These are phyloP conservation scores for Nephrocerus scutellatus DNA, from an alignment of 2,888 invertebrate species.

Conservation along the genomic window DNA sequence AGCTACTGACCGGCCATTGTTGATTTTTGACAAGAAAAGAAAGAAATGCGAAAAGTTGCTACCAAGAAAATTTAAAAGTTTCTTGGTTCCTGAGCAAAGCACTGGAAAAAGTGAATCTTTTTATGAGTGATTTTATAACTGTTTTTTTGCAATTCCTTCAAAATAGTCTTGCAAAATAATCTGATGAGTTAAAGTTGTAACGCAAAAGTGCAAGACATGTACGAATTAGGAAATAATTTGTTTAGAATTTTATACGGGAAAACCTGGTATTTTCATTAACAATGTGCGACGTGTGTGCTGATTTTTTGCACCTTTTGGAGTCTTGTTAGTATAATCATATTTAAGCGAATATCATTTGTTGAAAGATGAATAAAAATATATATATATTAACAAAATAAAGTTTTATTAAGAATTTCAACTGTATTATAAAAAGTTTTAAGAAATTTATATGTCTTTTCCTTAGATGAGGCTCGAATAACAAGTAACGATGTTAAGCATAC, in stretches of 20 bases:
- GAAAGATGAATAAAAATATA: too few species aligned
- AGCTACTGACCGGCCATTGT: constrained; percentile 29
- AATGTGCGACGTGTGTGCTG: constrained; percentile 94
- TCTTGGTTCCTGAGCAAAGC: constrained; percentile 20
- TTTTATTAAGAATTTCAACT: too few species aligned
- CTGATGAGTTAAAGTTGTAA: too few species aligned
- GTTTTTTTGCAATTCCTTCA: constrained; percentile 17
- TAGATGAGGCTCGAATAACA: constrained; percentile 72
- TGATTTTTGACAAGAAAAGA: constrained; percentile 26
- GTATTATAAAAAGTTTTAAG: too few species aligned
- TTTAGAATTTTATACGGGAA: constrained; percentile 22
- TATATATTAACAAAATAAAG: too few species aligned
- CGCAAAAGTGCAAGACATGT: constrained; percentile 9
- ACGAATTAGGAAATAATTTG: not conserved
- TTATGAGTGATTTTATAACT: constrained; percentile 11
- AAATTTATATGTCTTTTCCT: constrained; percentile 9
- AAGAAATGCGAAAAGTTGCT: constrained; percentile 25
- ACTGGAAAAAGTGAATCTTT: not conserved
- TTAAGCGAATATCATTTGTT: too few species aligned
- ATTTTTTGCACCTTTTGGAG: constrained; percentile 85
- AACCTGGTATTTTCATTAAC: constrained; percentile 30
- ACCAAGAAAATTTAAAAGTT: constrained; percentile 21
- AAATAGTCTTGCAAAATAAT: constrained; percentile 6
- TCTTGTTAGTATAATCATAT: constrained; percentile 63
- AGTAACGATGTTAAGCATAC: constrained; percentile 72